phyloP scores from a whole-genome alignment of 2,797 vertebrate species.

The Hippoglossus hippoglossus region DNA sequence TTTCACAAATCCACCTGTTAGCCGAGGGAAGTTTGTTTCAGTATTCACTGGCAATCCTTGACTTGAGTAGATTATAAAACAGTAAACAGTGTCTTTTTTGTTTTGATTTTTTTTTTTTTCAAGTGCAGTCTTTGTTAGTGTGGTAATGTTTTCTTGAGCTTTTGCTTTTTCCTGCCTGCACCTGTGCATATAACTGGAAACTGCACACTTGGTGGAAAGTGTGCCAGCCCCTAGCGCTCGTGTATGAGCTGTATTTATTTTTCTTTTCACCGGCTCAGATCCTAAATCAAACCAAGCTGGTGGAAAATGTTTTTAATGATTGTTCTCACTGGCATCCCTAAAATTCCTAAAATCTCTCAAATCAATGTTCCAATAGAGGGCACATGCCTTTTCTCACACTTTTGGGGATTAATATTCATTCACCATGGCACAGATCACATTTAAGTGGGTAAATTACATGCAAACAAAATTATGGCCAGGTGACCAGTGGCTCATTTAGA shows the following conservation, averaged over 20 bases:
- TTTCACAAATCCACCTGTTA: background rate
- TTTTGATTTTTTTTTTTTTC: too few relatives aligned
- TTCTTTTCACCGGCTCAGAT: background rate
- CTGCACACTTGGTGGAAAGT: too few relatives aligned
- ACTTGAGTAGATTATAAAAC: background rate
- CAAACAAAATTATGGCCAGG: background rate
- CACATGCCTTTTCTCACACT: background rate
- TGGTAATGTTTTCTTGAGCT: too few relatives aligned
- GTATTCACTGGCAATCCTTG: background rate
- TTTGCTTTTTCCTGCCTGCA: too few relatives aligned
- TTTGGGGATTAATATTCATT: too few relatives aligned
- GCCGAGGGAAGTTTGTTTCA: background rate
- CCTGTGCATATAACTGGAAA: too few relatives aligned
- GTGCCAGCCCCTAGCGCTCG: too few relatives aligned
- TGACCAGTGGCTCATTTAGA: background rate
- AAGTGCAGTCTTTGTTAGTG: too few relatives aligned
- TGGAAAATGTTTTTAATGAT: conserved; percentile 5
- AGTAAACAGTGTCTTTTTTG: too few relatives aligned
- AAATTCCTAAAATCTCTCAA: background rate
- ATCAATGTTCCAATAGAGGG: background rate
- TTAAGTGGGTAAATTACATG: background rate
- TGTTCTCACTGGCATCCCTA: background rate
- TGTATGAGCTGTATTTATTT: too few relatives aligned
- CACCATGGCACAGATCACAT: too few relatives aligned
- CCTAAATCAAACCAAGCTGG: background rate